These are phyloP conservation scores for Ranitomeya imitator DNA, from an alignment of 2,113 vertebrate genomes.

Conservation along the genomic window DNA sequence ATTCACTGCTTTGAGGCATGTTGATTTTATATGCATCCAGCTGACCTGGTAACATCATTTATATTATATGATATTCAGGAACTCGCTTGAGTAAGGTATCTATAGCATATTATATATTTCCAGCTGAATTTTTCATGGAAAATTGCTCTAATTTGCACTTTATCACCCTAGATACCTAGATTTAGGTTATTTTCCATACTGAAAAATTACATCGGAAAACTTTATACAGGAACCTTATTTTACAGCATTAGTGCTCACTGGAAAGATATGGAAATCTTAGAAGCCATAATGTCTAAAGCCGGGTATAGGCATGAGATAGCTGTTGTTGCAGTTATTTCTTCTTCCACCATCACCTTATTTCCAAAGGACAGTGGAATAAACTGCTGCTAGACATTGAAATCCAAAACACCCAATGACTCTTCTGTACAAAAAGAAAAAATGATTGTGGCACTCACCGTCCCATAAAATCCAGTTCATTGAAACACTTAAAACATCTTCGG, in stretches of 20 bases:
- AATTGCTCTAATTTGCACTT: not conserved
- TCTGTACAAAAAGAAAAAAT: too few species aligned
- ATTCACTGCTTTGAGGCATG: slow-evolving; percentile 11
- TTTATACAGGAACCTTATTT: not conserved
- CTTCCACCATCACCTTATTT: not conserved
- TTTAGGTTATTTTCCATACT: not conserved
- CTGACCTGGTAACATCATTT: slow-evolving; percentile 21
- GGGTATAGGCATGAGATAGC: not conserved
- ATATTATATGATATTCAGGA: slow-evolving; percentile 35
- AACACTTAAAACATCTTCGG: too few species aligned
- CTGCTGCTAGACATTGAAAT: not conserved
- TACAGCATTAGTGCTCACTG: not conserved
- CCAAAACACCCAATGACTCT: not conserved
- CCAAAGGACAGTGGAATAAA: not conserved
- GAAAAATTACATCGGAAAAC: not conserved
- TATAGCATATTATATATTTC: slow-evolving; percentile 2
- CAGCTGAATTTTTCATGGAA: not conserved
- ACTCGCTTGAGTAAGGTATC: not conserved
- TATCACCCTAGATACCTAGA: not conserved
- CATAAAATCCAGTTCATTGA: too few species aligned
- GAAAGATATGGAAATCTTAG: too few species aligned
- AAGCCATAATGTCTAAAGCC: not conserved
- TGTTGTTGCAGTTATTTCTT: not conserved
- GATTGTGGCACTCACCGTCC: too few species aligned
- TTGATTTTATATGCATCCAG: slow-evolving; percentile 3